phyloP scores from a whole-genome alignment of 2,888 invertebrate genomes.

The Biston stratarius region DNA sequence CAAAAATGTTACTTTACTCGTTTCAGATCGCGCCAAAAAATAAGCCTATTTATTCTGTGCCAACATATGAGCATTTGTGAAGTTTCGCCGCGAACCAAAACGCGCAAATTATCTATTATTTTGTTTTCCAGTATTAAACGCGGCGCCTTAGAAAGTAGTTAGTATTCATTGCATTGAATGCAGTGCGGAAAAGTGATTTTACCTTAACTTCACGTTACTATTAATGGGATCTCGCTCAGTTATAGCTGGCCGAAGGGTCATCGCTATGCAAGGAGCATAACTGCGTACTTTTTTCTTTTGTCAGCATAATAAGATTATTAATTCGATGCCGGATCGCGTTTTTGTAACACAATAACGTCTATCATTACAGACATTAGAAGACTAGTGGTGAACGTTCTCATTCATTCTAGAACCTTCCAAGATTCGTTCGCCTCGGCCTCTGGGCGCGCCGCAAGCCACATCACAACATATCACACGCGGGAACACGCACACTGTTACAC shows the following conservation, averaged over 20 bases:
- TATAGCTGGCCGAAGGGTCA: no score
- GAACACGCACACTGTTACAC: conserved; percentile 45
- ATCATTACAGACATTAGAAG: not conserved
- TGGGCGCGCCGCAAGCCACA: conserved; percentile 47
- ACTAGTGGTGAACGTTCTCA: not conserved
- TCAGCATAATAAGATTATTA: not conserved
- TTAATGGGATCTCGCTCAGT: not conserved
- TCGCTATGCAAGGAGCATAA: no score
- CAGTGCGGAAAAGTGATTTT: no score
- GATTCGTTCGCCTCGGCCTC: conserved; percentile 32
- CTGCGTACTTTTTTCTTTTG: no score
- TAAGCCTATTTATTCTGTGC: no score
- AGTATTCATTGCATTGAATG: no score
- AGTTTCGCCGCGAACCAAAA: no score
- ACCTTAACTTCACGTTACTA: not conserved
- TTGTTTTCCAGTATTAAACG: no score
- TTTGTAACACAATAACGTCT: not conserved
- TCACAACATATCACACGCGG: conserved; percentile 55
- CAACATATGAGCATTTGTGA: no score
- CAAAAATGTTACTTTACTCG: not conserved
- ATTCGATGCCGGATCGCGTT: not conserved
- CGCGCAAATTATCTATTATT: no score
- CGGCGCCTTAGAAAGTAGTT: no score
- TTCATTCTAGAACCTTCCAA: not conserved
- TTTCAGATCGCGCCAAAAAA: no score